Evolutionary conservation across 2,797 vertebrate species (phyloP), one percentile per base, ranked within the genome.

Genomic region (Etheostoma nigrum): DNA sequence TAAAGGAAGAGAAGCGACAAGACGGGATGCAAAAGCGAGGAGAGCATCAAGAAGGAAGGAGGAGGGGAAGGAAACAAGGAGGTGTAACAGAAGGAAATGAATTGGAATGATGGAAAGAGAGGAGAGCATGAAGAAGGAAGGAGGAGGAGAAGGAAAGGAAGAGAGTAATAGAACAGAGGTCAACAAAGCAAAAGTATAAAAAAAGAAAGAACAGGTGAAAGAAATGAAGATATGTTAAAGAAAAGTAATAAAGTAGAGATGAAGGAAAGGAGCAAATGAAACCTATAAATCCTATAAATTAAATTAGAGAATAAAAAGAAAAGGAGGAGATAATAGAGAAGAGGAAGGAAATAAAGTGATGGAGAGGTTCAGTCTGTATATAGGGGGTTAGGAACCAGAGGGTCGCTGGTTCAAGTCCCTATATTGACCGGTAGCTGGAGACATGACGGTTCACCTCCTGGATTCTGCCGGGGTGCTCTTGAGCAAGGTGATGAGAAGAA

Each of bases 1-100:
- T 16, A 12, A 15, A 30, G n/a, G 0, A 0, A 48, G 2, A 11
- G 0, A 0, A 53, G 2, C 9, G 19, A 53, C 9, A 4, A 23
- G 2, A 15, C 18, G 18, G 4, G 57, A 21, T 11, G 5, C 3
- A 12, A 36, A 19, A 59, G 4, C 25, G 7, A 44, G 7, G 2
- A 45, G 15, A 58, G 1, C 10, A 11, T 40, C 0, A 23, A 40
- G 27, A 16, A 18, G 18, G n/a, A 25, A 16, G 0, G 27, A 51
- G 30, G 11, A 19, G 18, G 62, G 13, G 30, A 40, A 25, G n/a
- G 5, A 21, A 52, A 40, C 4, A 4, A 45, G 12, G 16, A 27
- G 6, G 2, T 6, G 47, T 16, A 25, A 12, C 19, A 21, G 6
- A 59, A 36, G 67, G 14, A 59, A 48, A 49, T 8, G 9, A 36